Conservation (phyloP, 1,140 invertebrate species). For the Apocrypta bakeri region DNA sequence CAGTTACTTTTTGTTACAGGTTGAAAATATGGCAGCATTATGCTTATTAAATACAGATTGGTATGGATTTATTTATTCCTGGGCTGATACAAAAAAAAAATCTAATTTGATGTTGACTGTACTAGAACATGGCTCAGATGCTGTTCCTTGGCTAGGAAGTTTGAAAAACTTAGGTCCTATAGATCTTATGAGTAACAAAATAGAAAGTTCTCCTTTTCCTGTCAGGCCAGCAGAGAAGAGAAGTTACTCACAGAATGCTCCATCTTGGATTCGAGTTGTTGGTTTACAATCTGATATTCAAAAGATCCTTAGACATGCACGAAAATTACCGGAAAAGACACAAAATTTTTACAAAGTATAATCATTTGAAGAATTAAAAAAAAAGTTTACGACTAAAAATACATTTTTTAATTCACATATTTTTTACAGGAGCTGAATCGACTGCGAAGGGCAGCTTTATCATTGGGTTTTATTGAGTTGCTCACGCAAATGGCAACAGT, state of each 20-base stretch:
- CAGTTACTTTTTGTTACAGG: constrained; percentile 67
- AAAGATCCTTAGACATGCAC: constrained; percentile 94
- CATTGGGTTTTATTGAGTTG: constrained; percentile 90
- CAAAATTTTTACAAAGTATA: constrained; percentile 96
- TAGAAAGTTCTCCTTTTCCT: constrained; percentile 78
- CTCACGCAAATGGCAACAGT: constrained; percentile 85
- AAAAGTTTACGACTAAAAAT: too few relatives aligned
- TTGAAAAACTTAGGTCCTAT: constrained; percentile 81
- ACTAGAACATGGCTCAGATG: constrained; percentile 85
- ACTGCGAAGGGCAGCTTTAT: constrained; percentile 89
- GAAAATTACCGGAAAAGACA: constrained; percentile 96
- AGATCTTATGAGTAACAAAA: constrained; percentile 76
- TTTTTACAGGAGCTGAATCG: constrained; percentile 91
- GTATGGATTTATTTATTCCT: constrained; percentile 96
- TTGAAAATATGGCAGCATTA: constrained; percentile 89
- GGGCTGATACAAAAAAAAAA: constrained; percentile 95
- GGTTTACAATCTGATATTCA: constrained; percentile 97
- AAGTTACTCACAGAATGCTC: constrained; percentile 88
- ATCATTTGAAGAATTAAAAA: too few relatives aligned
- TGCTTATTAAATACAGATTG: constrained; percentile 88
- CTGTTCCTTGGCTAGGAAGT: constrained; percentile 93
- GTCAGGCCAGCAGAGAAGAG: constrained; percentile 85
- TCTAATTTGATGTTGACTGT: constrained; percentile 95
- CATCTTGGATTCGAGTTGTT: constrained; percentile 91
- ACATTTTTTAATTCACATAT: too few relatives aligned